Percentiles rank a stretch among this genome's conserved stretches.
phyloP scores from a whole-genome alignment of 2,888 invertebrate genomes.

The Ephialtes manifestator region DNA sequence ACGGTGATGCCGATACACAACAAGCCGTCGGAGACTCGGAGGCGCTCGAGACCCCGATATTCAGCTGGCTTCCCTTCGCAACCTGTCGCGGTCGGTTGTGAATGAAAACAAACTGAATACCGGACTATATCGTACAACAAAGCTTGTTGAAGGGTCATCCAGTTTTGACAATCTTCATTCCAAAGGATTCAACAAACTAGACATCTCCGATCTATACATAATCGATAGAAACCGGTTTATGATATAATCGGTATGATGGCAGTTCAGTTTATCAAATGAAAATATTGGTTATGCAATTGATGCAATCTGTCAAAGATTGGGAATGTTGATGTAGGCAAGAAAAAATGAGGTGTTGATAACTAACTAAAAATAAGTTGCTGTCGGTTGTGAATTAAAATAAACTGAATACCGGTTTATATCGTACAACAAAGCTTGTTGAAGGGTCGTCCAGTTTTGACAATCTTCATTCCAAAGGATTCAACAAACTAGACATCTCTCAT shows the following conservation, averaged over 20 bases:
- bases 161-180: background rate
- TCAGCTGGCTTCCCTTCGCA: constrained; percentile 4
- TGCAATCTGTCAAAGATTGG: background rate
- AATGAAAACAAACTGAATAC: constrained; percentile 28
- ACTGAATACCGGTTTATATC: background rate
- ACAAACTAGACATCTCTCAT: background rate
- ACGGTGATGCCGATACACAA: constrained; percentile 36
- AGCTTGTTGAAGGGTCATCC: background rate
- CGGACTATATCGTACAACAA: background rate
- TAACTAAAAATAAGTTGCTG: too few species aligned
- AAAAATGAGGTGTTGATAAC: too few species aligned
- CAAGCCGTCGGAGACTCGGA: constrained; percentile 33
- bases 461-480: background rate
- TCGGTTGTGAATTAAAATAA: constrained; percentile 8
- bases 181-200: background rate
- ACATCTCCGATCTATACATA: background rate
- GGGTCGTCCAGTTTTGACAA: background rate
- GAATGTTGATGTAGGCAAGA: background rate
- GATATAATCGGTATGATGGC: background rate
- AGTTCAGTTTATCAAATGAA: background rate
- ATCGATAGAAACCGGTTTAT: constrained; percentile 8
- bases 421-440: background rate
- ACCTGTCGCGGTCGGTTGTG: background rate
- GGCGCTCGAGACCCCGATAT: constrained; percentile 50
- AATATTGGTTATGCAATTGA: background rate